Percentiles rank a stretch among this genome's conserved stretches.
phyloP scores from a whole-genome alignment of 2,888 invertebrate species.

The Abrostola triplasia region DNA sequence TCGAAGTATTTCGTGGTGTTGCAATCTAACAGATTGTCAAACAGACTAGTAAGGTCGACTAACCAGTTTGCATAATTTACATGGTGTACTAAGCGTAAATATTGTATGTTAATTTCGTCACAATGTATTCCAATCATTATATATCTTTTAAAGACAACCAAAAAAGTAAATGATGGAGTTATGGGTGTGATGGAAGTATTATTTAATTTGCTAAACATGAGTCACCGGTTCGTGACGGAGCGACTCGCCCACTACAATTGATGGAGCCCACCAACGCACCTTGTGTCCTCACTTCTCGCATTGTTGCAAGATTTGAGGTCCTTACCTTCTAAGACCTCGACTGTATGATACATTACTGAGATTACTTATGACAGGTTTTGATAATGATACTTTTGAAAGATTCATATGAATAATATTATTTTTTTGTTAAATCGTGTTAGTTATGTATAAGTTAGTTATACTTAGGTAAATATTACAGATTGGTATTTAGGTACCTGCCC shows the following conservation, averaged over 20 bases:
- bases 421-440: no score
- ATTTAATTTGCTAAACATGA: conserved; percentile 55
- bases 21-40: no score
- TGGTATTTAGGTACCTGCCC: no score
- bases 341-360: conserved; percentile 57
- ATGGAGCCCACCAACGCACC: conserved; percentile 56
- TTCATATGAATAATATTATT: conserved; percentile 4
- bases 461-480: no score
- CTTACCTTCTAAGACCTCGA: conserved; percentile 68
- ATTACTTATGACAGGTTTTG: conserved; percentile 34
- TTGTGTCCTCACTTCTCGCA: conserved; percentile 64
- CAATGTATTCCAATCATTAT: not conserved
- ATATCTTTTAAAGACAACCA: not conserved
- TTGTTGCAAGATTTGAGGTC: conserved; percentile 62
- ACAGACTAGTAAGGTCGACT: no score
- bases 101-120: not conserved
- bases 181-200: conserved; percentile 49
- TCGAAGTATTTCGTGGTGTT: not conserved
- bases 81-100: no score
- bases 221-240: conserved; percentile 52
- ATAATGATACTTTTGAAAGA: conserved; percentile 27
- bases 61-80: no score
- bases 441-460: no score
- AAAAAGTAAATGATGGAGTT: conserved; percentile 34
- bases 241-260: conserved; percentile 59